Base-by-base conservation (phyloP, 2,888 invertebrate genomes). In the Cantharis nigra region DNA sequence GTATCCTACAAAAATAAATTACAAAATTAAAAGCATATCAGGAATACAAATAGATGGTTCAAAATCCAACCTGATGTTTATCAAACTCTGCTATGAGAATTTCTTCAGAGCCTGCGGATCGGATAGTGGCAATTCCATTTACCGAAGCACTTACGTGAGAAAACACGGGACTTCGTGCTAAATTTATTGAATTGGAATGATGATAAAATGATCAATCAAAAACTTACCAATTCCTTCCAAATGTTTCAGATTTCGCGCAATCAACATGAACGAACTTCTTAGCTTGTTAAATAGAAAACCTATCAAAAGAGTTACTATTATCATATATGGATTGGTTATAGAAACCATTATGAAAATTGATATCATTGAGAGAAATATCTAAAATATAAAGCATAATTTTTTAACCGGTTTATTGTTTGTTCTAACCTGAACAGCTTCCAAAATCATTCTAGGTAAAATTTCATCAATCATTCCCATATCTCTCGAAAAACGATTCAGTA, bases 91-190 rank as follows among this genome's bases (percentile, higher is more conserved):
- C 64, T 71, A 91, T 91, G 72, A 97, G 92, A 79, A 92, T 89
- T 78, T 92, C 89, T 86, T 95, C 91, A 1, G 93, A 92, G 13
- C 91, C 90, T 3, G 93, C 92, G 0, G 96, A 94, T 76, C 97
- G 90, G 78, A 98, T 96, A 0, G 96, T 96, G 69, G 94, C 92
- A 16, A 98, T 91, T 2, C 97, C 97, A 80, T 94, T 92, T 4
- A 97, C 89, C 0, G 95, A 93, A 0, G 96, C 93, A 62, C 94
- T 94, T 83, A 97, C 91, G 87, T 97, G 96, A 0, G 96, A 95
- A 87, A 97, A 97, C 0, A 98, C 94, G 0, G 97, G 97, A 89
- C 96, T 96, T 79, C 95, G 92, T 72, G 94, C 95, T 89, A 90
- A 86, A 67, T 20, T 20, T 3, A 65, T 20, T 23, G 1, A n/a